Conservation (phyloP, 2,797 vertebrate species). For the Amphiprion clarkii region DNA sequence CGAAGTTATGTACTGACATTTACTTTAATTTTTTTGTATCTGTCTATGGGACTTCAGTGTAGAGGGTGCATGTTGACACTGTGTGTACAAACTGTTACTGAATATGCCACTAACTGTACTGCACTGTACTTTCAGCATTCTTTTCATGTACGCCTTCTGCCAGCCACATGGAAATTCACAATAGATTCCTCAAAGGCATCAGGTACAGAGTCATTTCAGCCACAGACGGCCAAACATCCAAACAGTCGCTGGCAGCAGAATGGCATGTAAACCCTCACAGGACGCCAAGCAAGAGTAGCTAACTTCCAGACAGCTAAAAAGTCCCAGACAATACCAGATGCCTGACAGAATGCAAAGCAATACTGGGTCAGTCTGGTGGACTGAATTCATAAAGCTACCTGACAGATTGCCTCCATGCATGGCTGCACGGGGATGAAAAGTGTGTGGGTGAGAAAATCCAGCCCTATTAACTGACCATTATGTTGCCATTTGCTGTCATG, state of each 20-base stretch:
- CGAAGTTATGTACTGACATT: not conserved
- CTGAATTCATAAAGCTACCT: slow-evolving; percentile 39
- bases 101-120: too few relatives aligned
- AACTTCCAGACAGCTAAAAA: slow-evolving; percentile 30
- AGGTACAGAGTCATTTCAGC: slow-evolving; percentile 8
- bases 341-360: slow-evolving; percentile 50
- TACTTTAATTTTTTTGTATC: too few relatives aligned
- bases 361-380: slow-evolving; percentile 25
- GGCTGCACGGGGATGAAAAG: slow-evolving; percentile 22
- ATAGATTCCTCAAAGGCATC: slow-evolving; percentile 20
- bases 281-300: slow-evolving; percentile 14
- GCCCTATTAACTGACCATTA: slow-evolving; percentile 51
- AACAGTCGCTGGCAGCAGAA: slow-evolving; percentile 28
- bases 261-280: slow-evolving; percentile 19
- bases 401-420: slow-evolving; percentile 42
- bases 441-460: slow-evolving; percentile 39
- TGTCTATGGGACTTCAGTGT: not conserved
- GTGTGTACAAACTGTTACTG: not conserved
- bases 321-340: slow-evolving; percentile 33
- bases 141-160: not conserved
- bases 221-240: slow-evolving; percentile 12
- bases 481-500: slow-evolving; percentile 42
- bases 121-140: too few relatives aligned
- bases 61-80: too few relatives aligned
- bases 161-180: slow-evolving; percentile 5